Evolutionary conservation across 2,113 vertebrate species (phyloP).

Genomic region (Anhinga anhinga): DNA sequence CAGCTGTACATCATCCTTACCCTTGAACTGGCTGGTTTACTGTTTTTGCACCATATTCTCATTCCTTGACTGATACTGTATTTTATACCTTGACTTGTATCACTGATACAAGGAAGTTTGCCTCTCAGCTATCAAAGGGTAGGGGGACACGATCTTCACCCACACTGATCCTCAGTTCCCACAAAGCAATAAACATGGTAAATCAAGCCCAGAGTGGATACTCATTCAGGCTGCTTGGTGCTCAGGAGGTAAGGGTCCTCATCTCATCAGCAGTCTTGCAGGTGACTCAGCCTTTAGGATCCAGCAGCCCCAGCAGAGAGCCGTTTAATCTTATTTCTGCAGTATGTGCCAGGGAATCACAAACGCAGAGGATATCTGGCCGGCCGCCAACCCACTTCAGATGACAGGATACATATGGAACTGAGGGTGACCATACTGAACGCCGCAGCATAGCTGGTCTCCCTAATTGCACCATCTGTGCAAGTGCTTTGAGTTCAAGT

Average conservation of each 20-base stretch:
- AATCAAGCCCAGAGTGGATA: not conserved
- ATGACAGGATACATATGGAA: constrained; percentile 2
- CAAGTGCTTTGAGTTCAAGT: not conserved
- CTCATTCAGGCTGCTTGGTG: not conserved
- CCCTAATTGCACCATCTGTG: constrained; percentile 39
- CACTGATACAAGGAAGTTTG: not conserved
- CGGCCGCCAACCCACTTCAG: not conserved
- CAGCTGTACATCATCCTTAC: not conserved
- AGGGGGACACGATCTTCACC: not conserved
- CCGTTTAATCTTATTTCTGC: not conserved
- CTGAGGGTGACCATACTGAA: constrained; percentile 9
- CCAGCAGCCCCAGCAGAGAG: not conserved
- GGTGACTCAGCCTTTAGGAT: not conserved
- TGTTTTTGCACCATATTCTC: not conserved
- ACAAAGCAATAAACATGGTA: not conserved
- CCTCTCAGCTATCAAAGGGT: not conserved
- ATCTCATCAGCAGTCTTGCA: not conserved
- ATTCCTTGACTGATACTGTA: not conserved
- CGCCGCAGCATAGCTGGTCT: not conserved
- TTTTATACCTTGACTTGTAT: not conserved
- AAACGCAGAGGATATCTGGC: not conserved
- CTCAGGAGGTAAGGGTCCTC: not conserved
- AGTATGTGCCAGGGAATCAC: not conserved
- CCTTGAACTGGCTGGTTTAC: not conserved
- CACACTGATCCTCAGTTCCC: not conserved